Conservation (phyloP, 2,113 vertebrate species). For the Chaetodon auriga region DNA sequence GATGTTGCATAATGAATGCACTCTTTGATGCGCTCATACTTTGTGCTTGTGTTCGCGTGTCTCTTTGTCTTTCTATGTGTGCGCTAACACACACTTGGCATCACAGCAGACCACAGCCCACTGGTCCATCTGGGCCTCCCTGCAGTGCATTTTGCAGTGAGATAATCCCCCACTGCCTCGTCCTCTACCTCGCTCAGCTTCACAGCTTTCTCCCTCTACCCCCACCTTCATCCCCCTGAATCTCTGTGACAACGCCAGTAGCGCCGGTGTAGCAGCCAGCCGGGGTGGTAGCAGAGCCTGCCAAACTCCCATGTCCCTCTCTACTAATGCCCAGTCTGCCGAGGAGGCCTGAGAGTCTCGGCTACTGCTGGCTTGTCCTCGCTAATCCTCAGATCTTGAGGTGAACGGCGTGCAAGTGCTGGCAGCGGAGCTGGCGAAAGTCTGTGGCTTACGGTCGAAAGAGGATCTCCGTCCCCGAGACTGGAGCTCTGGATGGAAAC, state of each 20-base stretch:
- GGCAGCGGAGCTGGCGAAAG: slow-evolving; percentile 45
- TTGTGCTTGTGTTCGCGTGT: slow-evolving; percentile 17
- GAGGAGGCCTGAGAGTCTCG: slow-evolving; percentile 58
- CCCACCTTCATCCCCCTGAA: slow-evolving; percentile 47
- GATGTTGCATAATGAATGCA: slow-evolving; percentile 45
- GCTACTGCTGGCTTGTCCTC: slow-evolving; percentile 66
- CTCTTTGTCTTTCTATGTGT: slow-evolving; percentile 19
- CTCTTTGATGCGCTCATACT: slow-evolving; percentile 8
- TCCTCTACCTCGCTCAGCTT: slow-evolving; percentile 70
- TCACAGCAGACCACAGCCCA: slow-evolving; percentile 54
- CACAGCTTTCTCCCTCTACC: slow-evolving; percentile 37
- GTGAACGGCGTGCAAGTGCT: slow-evolving; percentile 58
- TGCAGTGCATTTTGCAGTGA: slow-evolving; percentile 62
- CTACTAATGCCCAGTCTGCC: slow-evolving; percentile 72
- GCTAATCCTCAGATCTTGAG: slow-evolving; percentile 72
- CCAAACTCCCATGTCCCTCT: slow-evolving; percentile 76
- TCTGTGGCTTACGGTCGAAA: slow-evolving; percentile 40
- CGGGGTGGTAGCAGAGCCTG: slow-evolving; percentile 56
- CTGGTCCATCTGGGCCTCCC: slow-evolving; percentile 77
- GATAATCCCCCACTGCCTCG: slow-evolving; percentile 73
- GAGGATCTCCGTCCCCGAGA: slow-evolving; percentile 39
- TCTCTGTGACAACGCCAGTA: slow-evolving; percentile 59
- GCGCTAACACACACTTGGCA: slow-evolving; percentile 53
- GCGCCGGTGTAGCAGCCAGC: slow-evolving; percentile 57
- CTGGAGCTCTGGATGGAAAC: slow-evolving; percentile 38